phyloP scores from a whole-genome alignment of 2,888 invertebrate genomes.

The Dastarcus helophoroides region DNA sequence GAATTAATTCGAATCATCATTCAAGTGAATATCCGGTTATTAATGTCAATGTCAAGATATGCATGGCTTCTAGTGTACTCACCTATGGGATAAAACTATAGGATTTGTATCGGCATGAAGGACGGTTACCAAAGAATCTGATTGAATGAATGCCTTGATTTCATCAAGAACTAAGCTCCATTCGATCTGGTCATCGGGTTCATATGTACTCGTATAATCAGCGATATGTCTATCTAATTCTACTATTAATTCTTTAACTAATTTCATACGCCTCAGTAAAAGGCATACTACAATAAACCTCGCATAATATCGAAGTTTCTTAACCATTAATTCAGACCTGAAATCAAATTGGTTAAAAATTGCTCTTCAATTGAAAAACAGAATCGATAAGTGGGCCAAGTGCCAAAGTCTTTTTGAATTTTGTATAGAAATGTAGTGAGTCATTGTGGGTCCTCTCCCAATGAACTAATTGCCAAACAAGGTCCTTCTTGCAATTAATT shows the following conservation, averaged over 20 bases:
- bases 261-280: conserved; percentile 82
- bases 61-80: too few species aligned
- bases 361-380: too few species aligned
- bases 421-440: too few species aligned
- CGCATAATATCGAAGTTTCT: conserved; percentile 89
- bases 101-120: conserved; percentile 78
- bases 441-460: too few species aligned
- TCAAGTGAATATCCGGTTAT: too few species aligned
- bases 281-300: conserved; percentile 94
- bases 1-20: too few species aligned
- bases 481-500: too few species aligned
- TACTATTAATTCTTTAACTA: conserved; percentile 82
- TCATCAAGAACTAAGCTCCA: conserved; percentile 92
- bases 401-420: too few species aligned
- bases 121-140: conserved; percentile 81
- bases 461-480: too few species aligned
- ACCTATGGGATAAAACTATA: conserved; percentile 81
- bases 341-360: too few species aligned
- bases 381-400: too few species aligned
- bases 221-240: conserved; percentile 90
- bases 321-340: conserved; percentile 87
- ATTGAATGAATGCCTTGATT: conserved; percentile 87
- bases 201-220: conserved; percentile 90
- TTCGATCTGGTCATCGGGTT: conserved; percentile 93
- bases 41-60: too few species aligned